phyloP scores from a whole-genome alignment of 2,113 vertebrate genomes.

The Halcyon malimbica region DNA sequence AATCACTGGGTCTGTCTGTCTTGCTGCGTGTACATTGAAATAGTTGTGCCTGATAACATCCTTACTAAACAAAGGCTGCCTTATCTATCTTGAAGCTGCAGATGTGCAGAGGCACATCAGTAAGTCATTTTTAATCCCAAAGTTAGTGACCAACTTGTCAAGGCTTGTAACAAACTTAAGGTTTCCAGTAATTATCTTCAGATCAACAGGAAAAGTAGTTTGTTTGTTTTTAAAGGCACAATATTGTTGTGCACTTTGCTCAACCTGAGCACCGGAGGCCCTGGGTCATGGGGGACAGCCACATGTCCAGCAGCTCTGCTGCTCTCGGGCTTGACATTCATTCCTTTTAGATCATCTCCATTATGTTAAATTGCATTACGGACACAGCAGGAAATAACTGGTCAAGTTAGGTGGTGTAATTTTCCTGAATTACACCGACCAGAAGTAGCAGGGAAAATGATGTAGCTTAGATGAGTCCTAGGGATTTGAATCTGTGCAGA shows the following conservation, averaged over 20 bases:
- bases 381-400: not conserved
- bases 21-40: not conserved
- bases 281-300: not conserved
- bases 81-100: not conserved
- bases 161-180: not conserved
- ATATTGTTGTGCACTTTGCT: not conserved
- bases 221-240: not conserved
- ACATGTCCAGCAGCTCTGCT: not conserved
- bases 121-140: not conserved
- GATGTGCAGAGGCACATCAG: not conserved
- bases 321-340: not conserved
- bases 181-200: not conserved
- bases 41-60: accelerated
- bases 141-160: not conserved
- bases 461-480: not conserved
- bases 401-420: not conserved
- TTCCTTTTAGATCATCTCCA: not conserved
- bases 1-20: not conserved
- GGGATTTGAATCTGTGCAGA: not conserved
- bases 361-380: not conserved
- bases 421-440: not conserved
- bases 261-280: not conserved
- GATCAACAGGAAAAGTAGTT: not conserved
- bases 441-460: not conserved
- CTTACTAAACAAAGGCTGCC: not conserved